Base-by-base conservation (phyloP, 2,113 vertebrate genomes). In the Psammodynastes pulverulentus region DNA sequence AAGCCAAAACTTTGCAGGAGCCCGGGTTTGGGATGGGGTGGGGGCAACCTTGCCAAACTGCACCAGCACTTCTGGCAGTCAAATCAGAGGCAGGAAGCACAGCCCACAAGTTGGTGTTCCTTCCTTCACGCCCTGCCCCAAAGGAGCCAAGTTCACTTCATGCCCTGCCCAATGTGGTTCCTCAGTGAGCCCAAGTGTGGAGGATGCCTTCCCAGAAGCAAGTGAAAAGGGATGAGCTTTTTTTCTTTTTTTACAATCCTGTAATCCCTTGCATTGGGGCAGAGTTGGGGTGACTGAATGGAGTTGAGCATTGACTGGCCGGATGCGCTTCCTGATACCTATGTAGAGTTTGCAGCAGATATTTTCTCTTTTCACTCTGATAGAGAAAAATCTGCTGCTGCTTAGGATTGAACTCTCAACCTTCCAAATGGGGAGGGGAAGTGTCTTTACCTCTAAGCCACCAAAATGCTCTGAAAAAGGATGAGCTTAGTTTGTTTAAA, bases 391-490 rank as follows among this genome's bases (percentile, higher is more conserved):
- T 62, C 58, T 62, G 26, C 58, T 29, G 26, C 58, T 62, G 26
- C 1, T 21, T 58, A 58, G 56, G 21, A 29, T 26, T 58, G 56
- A 58, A 58, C 56, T 58, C 56, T 58, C 24, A 29, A 29, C 56
- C 26, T 29, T 58, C 26, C 1, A 3, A 26, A 3, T 10, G 56
- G 56, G 56, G 24, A 29, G 24, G 24, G 3, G 24, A 3, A 29
- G 56, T 26, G 24, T 58, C 9, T 29, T 58, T 1, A 29, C 54
- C 2, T 26, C 7, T 56, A 56, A 23, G 54, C 23, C 23, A 53
- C 24, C 3, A 3, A 0, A 1, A 3, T 1, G 0, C 56, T 58
- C 9, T 58, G 9, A 58, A 62, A 29, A 62, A 3, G 10, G 10
- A 29, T 62, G 26, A 39, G n/a, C n/a, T 34, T 72, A 34, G 34